Conservation (phyloP, 2,888 invertebrate genomes). For the Camptogramma bilineatum region DNA sequence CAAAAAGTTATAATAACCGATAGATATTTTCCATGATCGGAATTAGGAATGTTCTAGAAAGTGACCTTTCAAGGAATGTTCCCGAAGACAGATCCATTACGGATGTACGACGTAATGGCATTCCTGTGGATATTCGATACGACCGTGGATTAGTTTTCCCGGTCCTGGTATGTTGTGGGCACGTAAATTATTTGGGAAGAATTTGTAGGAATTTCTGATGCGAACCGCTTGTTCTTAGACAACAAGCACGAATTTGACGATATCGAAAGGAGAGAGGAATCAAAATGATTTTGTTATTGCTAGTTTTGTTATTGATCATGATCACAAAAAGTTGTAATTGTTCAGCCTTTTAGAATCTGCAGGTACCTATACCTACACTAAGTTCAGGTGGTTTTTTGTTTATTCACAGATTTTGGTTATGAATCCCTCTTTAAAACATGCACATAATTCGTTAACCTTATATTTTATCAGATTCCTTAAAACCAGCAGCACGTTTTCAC, state of each 20-base stretch:
- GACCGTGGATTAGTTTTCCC: constrained; percentile 24
- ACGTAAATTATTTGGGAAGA: constrained; percentile 17
- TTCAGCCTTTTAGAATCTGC: too few relatives aligned
- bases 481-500: too few relatives aligned
- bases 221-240: neutral
- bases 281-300: neutral
- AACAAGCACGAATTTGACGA: neutral
- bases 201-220: constrained; percentile 3
- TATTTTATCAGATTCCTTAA: too few relatives aligned
- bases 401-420: too few relatives aligned
- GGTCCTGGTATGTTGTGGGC: constrained; percentile 16
- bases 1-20: too few relatives aligned
- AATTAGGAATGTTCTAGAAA: constrained; percentile 7
- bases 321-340: too few relatives aligned
- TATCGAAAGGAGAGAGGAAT: neutral
- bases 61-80: constrained; percentile 16
- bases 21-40: neutral
- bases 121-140: constrained; percentile 31
- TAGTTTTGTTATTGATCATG: too few relatives aligned
- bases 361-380: too few relatives aligned
- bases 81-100: constrained; percentile 22
- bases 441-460: too few relatives aligned
- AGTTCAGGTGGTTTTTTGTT: too few relatives aligned
- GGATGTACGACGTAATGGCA: constrained; percentile 23
- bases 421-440: too few relatives aligned